Conservation (phyloP, 1,140 invertebrate species). For the Apocrypta bakeri region DNA sequence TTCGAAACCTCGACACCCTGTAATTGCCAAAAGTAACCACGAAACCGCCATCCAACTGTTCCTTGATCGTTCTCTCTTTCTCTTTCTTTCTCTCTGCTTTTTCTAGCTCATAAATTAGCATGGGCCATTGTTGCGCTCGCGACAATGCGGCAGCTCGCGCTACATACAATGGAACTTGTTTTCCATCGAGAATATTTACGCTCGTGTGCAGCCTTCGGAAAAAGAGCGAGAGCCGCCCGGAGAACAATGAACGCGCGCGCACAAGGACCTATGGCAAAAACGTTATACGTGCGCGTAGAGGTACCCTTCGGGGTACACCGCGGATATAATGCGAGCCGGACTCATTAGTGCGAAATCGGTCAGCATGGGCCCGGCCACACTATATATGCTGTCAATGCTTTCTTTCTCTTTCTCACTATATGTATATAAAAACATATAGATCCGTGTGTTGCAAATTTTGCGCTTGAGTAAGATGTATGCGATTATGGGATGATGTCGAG, state of each 20-base stretch:
- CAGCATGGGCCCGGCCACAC: background rate
- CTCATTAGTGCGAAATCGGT: slow-evolving; percentile 45
- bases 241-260: slow-evolving; percentile 26
- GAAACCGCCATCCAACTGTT: background rate
- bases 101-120: slow-evolving; percentile 48
- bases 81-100: background rate
- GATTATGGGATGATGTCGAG: background rate
- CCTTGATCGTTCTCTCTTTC: background rate
- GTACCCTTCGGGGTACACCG: slow-evolving; percentile 30
- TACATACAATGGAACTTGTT: slow-evolving; percentile 48
- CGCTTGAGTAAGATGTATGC: background rate
- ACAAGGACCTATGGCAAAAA: slow-evolving; percentile 8
- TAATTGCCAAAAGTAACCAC: background rate
- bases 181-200: slow-evolving; percentile 49
- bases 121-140: slow-evolving; percentile 39
- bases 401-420: too few relatives aligned
- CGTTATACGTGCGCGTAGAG: background rate
- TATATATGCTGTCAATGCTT: background rate
- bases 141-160: slow-evolving; percentile 34
- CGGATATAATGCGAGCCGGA: slow-evolving; percentile 10
- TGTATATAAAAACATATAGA: too few relatives aligned
- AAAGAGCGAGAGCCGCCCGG: background rate
- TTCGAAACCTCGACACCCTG: background rate
- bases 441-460: background rate
- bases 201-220: slow-evolving; percentile 25